Evolutionary conservation across 2,113 vertebrate genomes (phyloP).

Genomic region (Chaenocephalus aceratus): DNA sequence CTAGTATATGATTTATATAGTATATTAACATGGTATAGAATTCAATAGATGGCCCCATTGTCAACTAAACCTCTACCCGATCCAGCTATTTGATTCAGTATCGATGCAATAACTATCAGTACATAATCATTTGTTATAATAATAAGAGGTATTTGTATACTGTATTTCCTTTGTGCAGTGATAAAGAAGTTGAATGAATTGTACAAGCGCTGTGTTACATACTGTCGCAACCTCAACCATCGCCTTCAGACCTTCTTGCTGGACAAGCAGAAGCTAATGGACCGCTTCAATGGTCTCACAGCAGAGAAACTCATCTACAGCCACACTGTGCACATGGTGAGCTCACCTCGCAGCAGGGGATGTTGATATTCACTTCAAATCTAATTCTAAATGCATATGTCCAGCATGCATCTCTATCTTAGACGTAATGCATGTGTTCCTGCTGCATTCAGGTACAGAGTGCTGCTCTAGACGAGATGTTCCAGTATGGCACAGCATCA

Average conservation of each 20-base stretch:
- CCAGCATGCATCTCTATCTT: neutral
- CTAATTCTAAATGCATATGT: neutral
- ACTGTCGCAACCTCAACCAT: conserved; percentile 90
- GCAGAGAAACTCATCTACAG: conserved; percentile 96
- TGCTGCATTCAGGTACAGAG: conserved; percentile 87
- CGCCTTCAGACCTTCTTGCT: conserved; percentile 92
- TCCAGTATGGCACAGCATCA: conserved; percentile 88
- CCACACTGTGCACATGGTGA: conserved; percentile 93
- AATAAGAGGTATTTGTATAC: neutral
- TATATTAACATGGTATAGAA: too few relatives aligned
- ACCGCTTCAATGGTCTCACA: conserved; percentile 91
- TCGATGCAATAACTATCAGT: neutral
- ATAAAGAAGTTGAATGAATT: conserved; percentile 92
- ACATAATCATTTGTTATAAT: too few relatives aligned
- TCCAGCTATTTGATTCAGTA: neutral
- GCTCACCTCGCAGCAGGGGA: neutral
- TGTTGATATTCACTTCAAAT: conserved; percentile 10
- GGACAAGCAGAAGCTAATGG: conserved; percentile 96
- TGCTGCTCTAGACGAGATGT: conserved; percentile 96
- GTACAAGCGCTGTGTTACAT: conserved; percentile 92
- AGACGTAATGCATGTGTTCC: conserved; percentile 12
- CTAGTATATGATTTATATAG: too few relatives aligned
- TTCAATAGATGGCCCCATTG: too few relatives aligned
- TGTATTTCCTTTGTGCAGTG: conserved; percentile 79
- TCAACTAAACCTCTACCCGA: too few relatives aligned